phyloP scores from a whole-genome alignment of 2,113 vertebrate genomes.

The Urocolius indicus region DNA sequence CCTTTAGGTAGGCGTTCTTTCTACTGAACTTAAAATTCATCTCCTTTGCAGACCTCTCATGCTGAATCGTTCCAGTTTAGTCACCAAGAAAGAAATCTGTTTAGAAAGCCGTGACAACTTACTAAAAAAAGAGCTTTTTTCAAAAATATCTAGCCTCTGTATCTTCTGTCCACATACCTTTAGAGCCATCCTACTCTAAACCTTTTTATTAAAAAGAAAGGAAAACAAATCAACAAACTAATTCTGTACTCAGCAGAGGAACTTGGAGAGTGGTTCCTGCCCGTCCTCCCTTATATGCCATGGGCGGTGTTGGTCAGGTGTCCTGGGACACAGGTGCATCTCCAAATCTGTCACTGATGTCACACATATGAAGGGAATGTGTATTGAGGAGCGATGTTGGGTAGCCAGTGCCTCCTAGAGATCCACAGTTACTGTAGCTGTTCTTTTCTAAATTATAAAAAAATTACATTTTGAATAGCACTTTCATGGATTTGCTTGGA shows the following conservation, averaged over 20 bases:
- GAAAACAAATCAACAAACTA: background rate
- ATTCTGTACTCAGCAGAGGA: rapidly evolving
- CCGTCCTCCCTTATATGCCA: rapidly evolving
- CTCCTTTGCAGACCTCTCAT: background rate
- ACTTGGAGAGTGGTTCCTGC: rapidly evolving
- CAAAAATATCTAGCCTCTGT: rapidly evolving
- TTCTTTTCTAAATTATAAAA: background rate
- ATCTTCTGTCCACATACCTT: rapidly evolving
- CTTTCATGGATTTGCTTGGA: background rate
- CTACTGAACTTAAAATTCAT: background rate
- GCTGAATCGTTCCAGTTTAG: background rate
- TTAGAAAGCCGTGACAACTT: background rate
- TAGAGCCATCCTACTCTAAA: background rate
- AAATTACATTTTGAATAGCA: background rate
- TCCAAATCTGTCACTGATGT: background rate
- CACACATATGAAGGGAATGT: background rate
- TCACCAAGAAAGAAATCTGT: background rate
- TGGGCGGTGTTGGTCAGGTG: background rate
- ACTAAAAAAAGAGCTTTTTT: background rate
- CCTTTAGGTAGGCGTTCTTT: background rate
- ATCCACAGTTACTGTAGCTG: background rate
- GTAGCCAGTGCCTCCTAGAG: too few relatives aligned
- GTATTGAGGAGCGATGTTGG: background rate
- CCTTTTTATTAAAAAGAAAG: background rate
- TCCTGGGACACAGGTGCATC: background rate